Conservation (phyloP, 2,797 vertebrate species). For the Petrocephalus schoutedeni region DNA sequence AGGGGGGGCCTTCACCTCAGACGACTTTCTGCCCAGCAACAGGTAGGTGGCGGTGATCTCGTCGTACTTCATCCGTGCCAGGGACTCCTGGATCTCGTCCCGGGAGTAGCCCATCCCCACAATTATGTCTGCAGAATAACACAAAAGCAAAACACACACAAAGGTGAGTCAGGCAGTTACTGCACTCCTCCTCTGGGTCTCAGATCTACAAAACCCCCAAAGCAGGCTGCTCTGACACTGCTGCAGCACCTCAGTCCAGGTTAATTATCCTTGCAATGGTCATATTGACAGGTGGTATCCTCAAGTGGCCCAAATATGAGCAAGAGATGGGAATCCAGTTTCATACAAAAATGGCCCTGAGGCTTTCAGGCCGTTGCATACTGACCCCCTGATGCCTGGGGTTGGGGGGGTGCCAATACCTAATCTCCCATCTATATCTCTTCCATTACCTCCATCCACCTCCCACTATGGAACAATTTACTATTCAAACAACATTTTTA, state of each 20-base stretch:
- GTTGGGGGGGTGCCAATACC: background rate
- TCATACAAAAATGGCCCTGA: background rate
- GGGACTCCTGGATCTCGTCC: constrained; percentile 94
- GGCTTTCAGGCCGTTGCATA: background rate
- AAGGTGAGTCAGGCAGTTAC: constrained; percentile 6
- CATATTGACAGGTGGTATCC: background rate
- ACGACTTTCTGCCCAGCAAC: constrained; percentile 87
- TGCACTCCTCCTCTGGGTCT: background rate
- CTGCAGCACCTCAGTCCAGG: background rate
- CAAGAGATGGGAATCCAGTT: background rate
- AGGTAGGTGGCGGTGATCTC: constrained; percentile 96
- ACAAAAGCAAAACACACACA: background rate
- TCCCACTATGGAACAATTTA: background rate
- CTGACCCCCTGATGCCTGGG: background rate
- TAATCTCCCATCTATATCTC: background rate
- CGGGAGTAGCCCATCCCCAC: constrained; percentile 96
- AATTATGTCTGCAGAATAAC: constrained; percentile 79
- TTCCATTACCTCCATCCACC: background rate
- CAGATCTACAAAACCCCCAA: background rate
- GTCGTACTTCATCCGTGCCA: constrained; percentile 98
- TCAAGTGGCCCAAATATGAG: background rate
- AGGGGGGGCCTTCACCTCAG: constrained; percentile 67
- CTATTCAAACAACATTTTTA: background rate
- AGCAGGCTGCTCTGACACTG: background rate
- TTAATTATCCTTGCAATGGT: background rate